These are phyloP conservation scores for Notodonta ziczac DNA, from an alignment of 2,888 invertebrate genomes.

Conservation along the genomic window DNA sequence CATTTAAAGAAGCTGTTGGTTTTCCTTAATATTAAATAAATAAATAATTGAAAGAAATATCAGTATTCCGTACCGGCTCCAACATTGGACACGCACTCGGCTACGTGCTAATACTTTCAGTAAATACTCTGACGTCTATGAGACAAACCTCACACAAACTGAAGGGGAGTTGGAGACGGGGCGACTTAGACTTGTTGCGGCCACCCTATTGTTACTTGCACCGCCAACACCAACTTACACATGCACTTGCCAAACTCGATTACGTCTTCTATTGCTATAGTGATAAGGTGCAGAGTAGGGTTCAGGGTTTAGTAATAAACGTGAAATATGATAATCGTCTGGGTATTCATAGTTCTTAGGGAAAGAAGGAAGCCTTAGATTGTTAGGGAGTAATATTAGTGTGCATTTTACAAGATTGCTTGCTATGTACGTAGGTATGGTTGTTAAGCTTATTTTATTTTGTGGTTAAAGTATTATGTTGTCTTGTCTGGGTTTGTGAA, in stretches of 20 bases:
- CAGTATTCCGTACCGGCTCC: constrained; percentile 4
- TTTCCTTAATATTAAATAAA: no score
- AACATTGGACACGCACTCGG: constrained; percentile 44
- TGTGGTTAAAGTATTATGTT: no score
- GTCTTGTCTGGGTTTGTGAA: no score
- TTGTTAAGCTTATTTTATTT: not conserved
- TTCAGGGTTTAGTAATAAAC: constrained; percentile 24
- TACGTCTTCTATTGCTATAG: constrained; percentile 10
- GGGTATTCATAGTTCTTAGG: constrained; percentile 75
- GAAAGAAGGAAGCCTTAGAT: constrained; percentile 68
- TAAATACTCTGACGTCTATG: constrained; percentile 70
- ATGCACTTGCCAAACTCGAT: constrained; percentile 19
- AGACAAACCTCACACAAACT: constrained; percentile 68
- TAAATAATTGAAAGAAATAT: no score
- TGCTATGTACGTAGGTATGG: constrained; percentile 17
- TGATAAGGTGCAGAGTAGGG: constrained; percentile 19
- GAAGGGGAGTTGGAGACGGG: constrained; percentile 61
- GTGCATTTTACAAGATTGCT: constrained; percentile 59
- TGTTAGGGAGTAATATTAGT: constrained; percentile 62
- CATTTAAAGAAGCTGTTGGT: no score
- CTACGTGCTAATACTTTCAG: constrained; percentile 68
- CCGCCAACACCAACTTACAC: constrained; percentile 36
- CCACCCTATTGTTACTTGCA: constrained; percentile 61
- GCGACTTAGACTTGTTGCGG: constrained; percentile 70
- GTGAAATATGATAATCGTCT: constrained; percentile 81